Base-by-base conservation (phyloP, 92 coral and sea anemone genomes). In the Porites rus region DNA sequence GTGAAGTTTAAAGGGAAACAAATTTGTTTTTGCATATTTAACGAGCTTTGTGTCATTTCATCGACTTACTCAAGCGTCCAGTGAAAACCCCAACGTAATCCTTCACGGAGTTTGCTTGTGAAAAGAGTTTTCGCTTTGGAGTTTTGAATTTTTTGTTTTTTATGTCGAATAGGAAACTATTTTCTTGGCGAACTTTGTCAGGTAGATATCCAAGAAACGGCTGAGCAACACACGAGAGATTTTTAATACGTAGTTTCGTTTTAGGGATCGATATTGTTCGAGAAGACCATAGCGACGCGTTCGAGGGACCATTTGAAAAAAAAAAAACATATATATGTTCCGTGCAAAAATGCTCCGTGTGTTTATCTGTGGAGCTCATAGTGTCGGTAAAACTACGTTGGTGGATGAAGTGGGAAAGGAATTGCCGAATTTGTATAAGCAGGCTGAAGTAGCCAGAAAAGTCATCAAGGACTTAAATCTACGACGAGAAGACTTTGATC, bases 331-430 rank as follows among this genome's bases (percentile, higher is more conserved):
- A 9, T 17, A 22, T 51, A 60, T 56, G 2, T 22, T 43, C 46
- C 24, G 1, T 28, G 16, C 51, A 67, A 60, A 67, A 20, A 84
- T 88, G 88, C 75, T 87, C 14, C 92, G 97, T 18, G 93, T 95
- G 59, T 97, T 93, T 66, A 77, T 97, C 25, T 97, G 99, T 60
- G 99, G 99, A 8, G 98, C 99, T 21, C 99, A 97, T 81, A 97
- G 98, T 75, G 90, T 92, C 9, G 99, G 99, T 4, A 97, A 97
- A 79, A 91, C 99, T 64, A 97, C 98, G 6, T 78, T 97, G 17
- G 92, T 96, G 24, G 54, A 86, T 18, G 83, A 84, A 69, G 74
- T 97, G 53, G 92, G 92, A 1, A 79, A 74, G 69, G 84, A 38
- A 0, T 38, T 80, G 73, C 84, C 86, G 9, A 72, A 89, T 21